A percentile compares a stretch with the other conserved stretches of the same genome.
phyloP scores from a whole-genome alignment of 2,797 vertebrate genomes.

The Leptodactylus fallax region DNA sequence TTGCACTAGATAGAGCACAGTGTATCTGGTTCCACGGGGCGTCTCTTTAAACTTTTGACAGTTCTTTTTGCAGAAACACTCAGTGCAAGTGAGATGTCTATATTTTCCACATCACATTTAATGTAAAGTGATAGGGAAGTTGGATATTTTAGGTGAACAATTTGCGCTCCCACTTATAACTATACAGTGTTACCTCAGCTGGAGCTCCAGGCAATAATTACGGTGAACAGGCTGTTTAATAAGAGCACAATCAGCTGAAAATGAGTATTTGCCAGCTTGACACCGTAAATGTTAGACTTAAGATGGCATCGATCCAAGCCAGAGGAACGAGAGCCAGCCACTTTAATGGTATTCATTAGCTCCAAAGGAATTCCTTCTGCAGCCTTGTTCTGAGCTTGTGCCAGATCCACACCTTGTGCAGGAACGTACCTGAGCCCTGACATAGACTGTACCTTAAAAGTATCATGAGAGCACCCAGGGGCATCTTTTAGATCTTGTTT shows the following conservation, averaged over 20 bases:
- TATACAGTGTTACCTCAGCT: conserved; percentile 33
- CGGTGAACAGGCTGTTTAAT: conserved; percentile 43
- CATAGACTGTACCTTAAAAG: conserved; percentile 76
- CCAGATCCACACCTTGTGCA: conserved; percentile 82
- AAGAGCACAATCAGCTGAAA: conserved; percentile 62
- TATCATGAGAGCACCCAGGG: conserved; percentile 78
- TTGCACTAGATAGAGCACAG: no score
- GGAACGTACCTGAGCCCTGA: conserved; percentile 75
- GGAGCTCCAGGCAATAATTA: conserved; percentile 40
- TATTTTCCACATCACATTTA: conserved; percentile 1
- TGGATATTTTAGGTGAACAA: conserved; percentile 17
- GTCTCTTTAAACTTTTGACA: neutral
- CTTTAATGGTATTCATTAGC: conserved; percentile 82
- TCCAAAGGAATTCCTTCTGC: conserved; percentile 80
- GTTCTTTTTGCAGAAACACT: neutral
- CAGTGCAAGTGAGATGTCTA: neutral
- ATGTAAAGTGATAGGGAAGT: conserved; percentile 10
- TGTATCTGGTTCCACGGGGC: no score
- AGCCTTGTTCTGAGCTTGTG: conserved; percentile 79
- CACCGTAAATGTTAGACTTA: conserved; percentile 78
- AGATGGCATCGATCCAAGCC: conserved; percentile 83
- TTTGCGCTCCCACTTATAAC: conserved; percentile 16
- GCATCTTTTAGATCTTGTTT: conserved; percentile 23
- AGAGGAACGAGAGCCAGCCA: conserved; percentile 80
- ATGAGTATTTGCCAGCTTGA: conserved; percentile 83